These are phyloP conservation scores for Phaedon cochleariae DNA, from an alignment of 2,888 invertebrate genomes.

Conservation along the genomic window DNA sequence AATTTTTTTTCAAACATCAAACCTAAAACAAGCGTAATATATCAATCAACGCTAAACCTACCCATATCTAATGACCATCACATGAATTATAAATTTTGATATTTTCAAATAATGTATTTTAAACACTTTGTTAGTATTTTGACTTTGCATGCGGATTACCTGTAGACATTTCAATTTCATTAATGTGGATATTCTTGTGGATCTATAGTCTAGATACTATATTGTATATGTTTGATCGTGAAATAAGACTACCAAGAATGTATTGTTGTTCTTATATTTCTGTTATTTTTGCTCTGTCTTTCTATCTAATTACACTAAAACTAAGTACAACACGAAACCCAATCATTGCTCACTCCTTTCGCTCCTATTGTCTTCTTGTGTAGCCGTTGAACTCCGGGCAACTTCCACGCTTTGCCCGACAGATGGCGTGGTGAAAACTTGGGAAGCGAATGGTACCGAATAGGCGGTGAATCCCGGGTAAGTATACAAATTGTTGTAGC, in stretches of 20 bases:
- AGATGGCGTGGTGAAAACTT: not conserved
- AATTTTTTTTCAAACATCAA: no score
- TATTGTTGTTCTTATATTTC: not conserved
- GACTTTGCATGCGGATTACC: no score
- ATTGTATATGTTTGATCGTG: no score
- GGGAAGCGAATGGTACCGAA: conserved; percentile 3
- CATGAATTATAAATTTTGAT: no score
- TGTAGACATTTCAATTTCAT: no score
- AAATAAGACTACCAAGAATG: not conserved
- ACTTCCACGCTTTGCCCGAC: conserved; percentile 1
- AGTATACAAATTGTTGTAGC: conserved; percentile 6
- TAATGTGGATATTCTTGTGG: no score
- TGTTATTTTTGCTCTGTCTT: not conserved
- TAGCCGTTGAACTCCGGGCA: not conserved
- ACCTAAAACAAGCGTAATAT: no score
- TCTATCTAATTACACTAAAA: not conserved
- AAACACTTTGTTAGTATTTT: no score
- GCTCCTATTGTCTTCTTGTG: not conserved
- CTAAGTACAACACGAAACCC: not conserved
- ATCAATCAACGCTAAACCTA: no score
- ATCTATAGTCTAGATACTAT: no score
- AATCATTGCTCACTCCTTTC: not conserved
- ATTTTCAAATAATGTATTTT: no score
- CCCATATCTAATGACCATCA: no score
- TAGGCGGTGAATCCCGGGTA: conserved; percentile 7